A percentile compares a stretch with the other conserved stretches of the same genome.
These are phyloP conservation scores for Oscheius sp. DNA, from an alignment of 2,888 invertebrate genomes.

Conservation along the genomic window DNA sequence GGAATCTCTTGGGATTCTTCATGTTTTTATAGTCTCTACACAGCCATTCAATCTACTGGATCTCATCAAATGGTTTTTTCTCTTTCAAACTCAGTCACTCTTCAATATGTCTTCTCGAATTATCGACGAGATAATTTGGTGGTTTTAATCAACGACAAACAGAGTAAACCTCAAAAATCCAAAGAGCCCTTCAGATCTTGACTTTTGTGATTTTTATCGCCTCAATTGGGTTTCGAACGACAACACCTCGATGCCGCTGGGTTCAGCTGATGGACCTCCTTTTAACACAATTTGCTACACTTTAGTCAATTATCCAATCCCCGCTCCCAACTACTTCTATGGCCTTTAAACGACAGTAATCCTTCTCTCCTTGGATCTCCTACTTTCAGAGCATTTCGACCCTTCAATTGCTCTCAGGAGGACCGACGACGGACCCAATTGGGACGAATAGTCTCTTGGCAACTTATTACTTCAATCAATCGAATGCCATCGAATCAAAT, in stretches of 20 bases:
- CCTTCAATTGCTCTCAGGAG: too few species aligned
- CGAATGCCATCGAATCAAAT: too few species aligned
- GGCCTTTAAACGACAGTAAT: not conserved
- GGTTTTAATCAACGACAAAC: not conserved
- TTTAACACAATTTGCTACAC: too few species aligned
- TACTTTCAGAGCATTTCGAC: not conserved
- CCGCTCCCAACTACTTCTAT: not conserved
- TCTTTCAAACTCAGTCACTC: not conserved
- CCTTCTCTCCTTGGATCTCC: not conserved
- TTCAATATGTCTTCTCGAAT: not conserved
- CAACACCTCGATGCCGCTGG: not conserved
- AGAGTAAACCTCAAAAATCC: not conserved
- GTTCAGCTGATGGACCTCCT: not conserved
- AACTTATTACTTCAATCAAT: not conserved
- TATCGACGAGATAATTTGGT: not conserved
- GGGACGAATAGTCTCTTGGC: not conserved
- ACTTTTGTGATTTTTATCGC: not conserved
- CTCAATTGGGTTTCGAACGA: not conserved
- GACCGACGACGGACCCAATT: too few species aligned
- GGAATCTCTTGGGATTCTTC: not conserved
- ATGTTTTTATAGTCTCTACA: not conserved
- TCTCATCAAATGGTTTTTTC: not conserved
- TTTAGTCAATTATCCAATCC: not conserved
- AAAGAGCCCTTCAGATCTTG: not conserved
- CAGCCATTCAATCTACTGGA: not conserved